phyloP scores from a whole-genome alignment of 2,797 vertebrate genomes.

The Hippocampus kuda region DNA sequence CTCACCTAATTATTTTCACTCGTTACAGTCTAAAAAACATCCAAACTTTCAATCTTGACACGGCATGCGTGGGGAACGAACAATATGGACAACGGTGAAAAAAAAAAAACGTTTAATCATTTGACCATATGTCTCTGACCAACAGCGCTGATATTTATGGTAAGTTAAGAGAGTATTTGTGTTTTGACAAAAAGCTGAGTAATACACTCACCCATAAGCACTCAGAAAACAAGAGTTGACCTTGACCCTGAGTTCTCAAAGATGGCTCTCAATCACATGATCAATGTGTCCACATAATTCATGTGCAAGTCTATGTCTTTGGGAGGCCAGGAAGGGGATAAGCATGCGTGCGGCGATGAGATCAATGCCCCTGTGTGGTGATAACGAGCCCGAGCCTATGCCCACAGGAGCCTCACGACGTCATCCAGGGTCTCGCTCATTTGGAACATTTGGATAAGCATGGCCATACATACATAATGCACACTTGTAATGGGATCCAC shows the following conservation, averaged over 20 bases:
- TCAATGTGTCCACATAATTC: slow-evolving; percentile 99
- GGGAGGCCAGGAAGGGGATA: slow-evolving; percentile 72
- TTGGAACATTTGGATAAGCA: slow-evolving; percentile 70
- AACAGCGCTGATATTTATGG: slow-evolving; percentile 20
- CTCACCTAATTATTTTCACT: background rate
- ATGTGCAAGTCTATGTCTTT: slow-evolving; percentile 87
- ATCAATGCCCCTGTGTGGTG: slow-evolving; percentile 86
- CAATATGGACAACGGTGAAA: no score
- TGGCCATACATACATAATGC: slow-evolving; percentile 65
- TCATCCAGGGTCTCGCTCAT: slow-evolving; percentile 62
- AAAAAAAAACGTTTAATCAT: background rate
- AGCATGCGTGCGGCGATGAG: slow-evolving; percentile 79
- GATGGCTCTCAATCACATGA: slow-evolving; percentile 99
- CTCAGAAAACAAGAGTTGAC: slow-evolving; percentile 64
- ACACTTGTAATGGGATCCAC: slow-evolving; percentile 56
- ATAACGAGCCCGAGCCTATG: slow-evolving; percentile 86
- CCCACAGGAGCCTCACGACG: slow-evolving; percentile 76
- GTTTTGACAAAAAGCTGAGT: slow-evolving; percentile 67
- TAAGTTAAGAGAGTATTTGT: slow-evolving; percentile 45
- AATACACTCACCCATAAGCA: slow-evolving; percentile 61
- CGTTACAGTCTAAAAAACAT: background rate
- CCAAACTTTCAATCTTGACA: background rate
- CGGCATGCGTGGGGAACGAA: background rate
- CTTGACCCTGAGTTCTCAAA: slow-evolving; percentile 89
- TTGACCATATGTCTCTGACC: background rate